Evolutionary conservation across 2,888 invertebrate genomes (phyloP).

Genomic region (Adelphocoris suturalis): DNA sequence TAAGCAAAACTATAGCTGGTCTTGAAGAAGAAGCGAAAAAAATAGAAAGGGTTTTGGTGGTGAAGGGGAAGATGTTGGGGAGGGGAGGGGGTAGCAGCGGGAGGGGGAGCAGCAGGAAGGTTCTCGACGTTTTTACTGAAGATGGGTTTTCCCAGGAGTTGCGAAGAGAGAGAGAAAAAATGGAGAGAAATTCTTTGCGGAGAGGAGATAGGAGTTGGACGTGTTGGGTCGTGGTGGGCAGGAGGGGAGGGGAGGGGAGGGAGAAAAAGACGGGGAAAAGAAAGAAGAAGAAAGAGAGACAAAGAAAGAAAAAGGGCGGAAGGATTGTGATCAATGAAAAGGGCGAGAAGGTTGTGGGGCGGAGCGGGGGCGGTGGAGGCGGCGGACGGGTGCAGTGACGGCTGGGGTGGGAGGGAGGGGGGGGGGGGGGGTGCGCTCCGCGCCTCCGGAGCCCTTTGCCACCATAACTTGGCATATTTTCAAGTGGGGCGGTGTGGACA

Average conservation of each 20-base stretch:
- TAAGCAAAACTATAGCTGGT: no score
- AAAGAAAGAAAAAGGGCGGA: slow-evolving; percentile 60
- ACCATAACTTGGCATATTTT: slow-evolving; percentile 70
- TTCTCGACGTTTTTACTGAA: neutral
- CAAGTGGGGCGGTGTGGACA: slow-evolving; percentile 68
- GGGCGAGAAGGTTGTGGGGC: slow-evolving; percentile 26
- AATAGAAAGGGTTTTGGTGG: no score
- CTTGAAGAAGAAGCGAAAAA: no score
- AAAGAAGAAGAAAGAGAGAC: slow-evolving; percentile 37
- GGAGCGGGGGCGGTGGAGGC: slow-evolving; percentile 4
- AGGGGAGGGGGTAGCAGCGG: no score
- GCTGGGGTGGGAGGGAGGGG: neutral
- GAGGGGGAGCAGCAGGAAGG: no score
- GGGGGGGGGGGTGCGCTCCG: neutral
- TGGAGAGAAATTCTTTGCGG: slow-evolving; percentile 6
- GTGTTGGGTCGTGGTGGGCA: neutral
- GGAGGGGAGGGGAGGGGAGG: neutral
- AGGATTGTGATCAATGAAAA: slow-evolving; percentile 71
- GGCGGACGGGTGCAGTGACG: neutral
- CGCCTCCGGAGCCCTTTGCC: neutral
- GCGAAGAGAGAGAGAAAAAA: slow-evolving; percentile 6
- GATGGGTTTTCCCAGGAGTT: slow-evolving; percentile 5
- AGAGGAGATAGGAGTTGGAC: slow-evolving; percentile 24
- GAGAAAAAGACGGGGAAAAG: slow-evolving; percentile 41
- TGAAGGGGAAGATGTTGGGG: no score